A percentile compares a stretch with the other conserved stretches of the same genome.
Evolutionary conservation across 1,140 invertebrate genomes (phyloP).

Genomic region (Adelges cooleyi): DNA sequence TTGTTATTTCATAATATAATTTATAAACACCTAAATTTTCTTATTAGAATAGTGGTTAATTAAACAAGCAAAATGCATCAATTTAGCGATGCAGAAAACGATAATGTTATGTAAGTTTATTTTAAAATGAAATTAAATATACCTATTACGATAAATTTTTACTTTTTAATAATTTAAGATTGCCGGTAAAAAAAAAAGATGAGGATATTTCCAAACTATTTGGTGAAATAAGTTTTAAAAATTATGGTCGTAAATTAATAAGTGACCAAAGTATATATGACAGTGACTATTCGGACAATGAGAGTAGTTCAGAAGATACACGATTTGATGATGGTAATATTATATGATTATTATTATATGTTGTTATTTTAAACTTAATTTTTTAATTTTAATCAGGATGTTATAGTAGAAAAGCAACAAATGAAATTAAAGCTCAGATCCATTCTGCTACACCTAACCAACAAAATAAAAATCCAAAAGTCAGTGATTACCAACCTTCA

Average conservation of each 20-base stretch:
- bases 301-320: background rate
- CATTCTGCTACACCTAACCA: constrained; percentile 35
- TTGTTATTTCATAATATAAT: no score
- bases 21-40: no score
- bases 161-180: background rate
- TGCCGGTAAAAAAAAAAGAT: background rate
- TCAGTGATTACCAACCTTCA: constrained; percentile 61
- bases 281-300: constrained; percentile 2
- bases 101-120: background rate
- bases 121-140: no score
- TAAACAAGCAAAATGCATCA: constrained; percentile 26
- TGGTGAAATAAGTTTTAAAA: constrained; percentile 20
- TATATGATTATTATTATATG: background rate
- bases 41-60: no score
- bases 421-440: constrained; percentile 12
- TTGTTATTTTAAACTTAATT: background rate
- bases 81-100: constrained; percentile 16
- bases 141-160: background rate
- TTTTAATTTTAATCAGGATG: constrained; percentile 1
- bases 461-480: constrained; percentile 50
- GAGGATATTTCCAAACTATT: background rate
- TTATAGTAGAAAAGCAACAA: constrained; percentile 10
- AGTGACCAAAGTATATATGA: constrained; percentile 16
- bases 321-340: constrained; percentile 8
- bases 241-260: constrained; percentile 10